phyloP scores from a whole-genome alignment of 2,888 invertebrate species.

The Aporophyla nigra region DNA sequence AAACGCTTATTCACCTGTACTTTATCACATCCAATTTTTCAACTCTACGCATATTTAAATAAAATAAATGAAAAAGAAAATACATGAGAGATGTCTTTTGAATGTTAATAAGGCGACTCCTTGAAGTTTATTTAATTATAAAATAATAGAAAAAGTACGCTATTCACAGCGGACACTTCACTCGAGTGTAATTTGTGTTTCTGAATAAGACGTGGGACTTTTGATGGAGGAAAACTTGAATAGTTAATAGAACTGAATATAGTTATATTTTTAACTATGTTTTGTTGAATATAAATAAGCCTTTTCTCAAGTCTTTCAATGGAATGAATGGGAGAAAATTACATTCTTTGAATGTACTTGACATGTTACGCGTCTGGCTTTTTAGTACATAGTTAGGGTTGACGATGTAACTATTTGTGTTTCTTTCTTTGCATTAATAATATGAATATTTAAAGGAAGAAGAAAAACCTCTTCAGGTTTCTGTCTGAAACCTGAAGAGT shows the following conservation, averaged over 20 bases:
- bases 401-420: too few species aligned
- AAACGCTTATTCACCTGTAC: slow-evolving; percentile 5
- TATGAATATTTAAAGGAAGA: neutral
- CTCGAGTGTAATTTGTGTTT: slow-evolving; percentile 67
- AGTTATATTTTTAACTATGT: neutral
- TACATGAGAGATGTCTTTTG: slow-evolving; percentile 66
- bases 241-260: slow-evolving; percentile 27
- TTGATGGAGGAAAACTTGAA: slow-evolving; percentile 41
- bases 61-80: slow-evolving; percentile 31
- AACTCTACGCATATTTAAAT: slow-evolving; percentile 1
- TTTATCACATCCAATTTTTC: neutral
- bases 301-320: slow-evolving; percentile 10
- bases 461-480: too few species aligned
- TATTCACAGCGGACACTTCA: slow-evolving; percentile 52
- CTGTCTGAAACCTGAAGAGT: too few species aligned
- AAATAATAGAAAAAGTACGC: slow-evolving; percentile 72
- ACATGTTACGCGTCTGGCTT: slow-evolving; percentile 10
- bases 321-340: slow-evolving; percentile 13
- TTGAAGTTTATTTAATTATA: slow-evolving; percentile 81
- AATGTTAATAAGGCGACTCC: slow-evolving; percentile 77
- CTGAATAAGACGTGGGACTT: slow-evolving; percentile 62
- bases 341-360: slow-evolving; percentile 15
- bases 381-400: slow-evolving; percentile 4
- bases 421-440: neutral
- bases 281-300: slow-evolving; percentile 24